Conservation (phyloP, 2,888 invertebrate genomes). For the Theretra japonica region DNA sequence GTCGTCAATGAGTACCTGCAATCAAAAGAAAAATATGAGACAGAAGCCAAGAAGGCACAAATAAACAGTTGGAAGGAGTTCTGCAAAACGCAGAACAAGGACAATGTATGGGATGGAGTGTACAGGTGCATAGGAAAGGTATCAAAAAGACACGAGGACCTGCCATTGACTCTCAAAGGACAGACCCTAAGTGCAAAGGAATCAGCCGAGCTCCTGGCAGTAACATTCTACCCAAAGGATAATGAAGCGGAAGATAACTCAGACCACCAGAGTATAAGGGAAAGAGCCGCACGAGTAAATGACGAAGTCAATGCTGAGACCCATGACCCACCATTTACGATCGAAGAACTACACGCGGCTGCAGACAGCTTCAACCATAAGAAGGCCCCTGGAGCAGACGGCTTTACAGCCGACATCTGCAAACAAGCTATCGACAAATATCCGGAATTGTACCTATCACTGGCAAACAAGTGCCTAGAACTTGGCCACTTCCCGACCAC, state of each 20-base stretch:
- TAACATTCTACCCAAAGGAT: too few relatives aligned
- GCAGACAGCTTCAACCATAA: slow-evolving; percentile 31
- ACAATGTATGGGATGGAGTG: slow-evolving; percentile 37
- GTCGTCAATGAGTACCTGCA: slow-evolving; percentile 27
- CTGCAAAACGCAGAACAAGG: slow-evolving; percentile 34
- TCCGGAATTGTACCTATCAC: neutral
- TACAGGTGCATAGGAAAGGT: neutral
- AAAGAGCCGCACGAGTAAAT: too few relatives aligned
- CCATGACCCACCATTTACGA: slow-evolving; percentile 34
- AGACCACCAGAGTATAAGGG: too few relatives aligned
- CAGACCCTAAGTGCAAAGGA: neutral
- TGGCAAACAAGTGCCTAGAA: neutral
- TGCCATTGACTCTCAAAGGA: neutral
- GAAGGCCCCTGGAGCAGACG: slow-evolving; percentile 40
- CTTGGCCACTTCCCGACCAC: too few relatives aligned
- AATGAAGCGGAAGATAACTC: too few relatives aligned
- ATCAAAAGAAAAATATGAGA: slow-evolving; percentile 17
- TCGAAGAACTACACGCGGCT: slow-evolving; percentile 28
- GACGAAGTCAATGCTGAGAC: neutral
- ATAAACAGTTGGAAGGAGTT: slow-evolving; percentile 36
- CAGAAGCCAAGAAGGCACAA: neutral
- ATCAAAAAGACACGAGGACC: slow-evolving; percentile 24
- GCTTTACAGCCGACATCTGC: slow-evolving; percentile 41
- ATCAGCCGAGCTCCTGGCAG: neutral
- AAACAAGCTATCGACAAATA: too few relatives aligned